Base-by-base conservation (phyloP, 1,140 invertebrate species). In the Drosophila lacteicornis region DNA sequence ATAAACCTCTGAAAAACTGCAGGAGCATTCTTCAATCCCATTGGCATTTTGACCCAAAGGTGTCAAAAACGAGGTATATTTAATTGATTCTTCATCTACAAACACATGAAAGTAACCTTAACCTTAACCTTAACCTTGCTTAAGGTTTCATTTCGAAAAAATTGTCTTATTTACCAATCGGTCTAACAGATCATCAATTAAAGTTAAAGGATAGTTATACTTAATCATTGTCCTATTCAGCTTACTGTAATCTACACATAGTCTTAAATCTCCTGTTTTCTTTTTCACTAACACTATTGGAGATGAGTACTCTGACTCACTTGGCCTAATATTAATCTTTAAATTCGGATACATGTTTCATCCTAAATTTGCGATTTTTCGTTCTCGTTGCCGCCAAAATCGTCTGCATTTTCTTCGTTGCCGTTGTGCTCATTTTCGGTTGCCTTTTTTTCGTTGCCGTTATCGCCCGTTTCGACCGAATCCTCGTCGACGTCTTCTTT, bases 1-100 rank as follows among this genome's bases (percentile, higher is more conserved):
- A 42, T 43, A 42, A 57, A 57, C 22, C 15, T 57, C n/a, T 57
- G 40, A 42, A 57, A 43, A 15, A 30, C 40, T 4, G 30, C 50
- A 13, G 50, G 17, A 17, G 50, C 30, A 11, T 53, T 53, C n/a
- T 19, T 30, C n/a, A 17, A 17, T 2, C 50, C 30, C 27, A 53
- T 17, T 13, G 50, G 30, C 17, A 33, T 33, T 33, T 33, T 33
- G 30, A 33, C 30, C 30, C 7, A 9, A 33, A 33, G 30, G 8
- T 33, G 7, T 33, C 22, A 25, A 4, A 25, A 25, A 25, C 22
- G 22, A 25, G 1, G 22, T 25, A 25, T 25, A 53, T 13, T 33
- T n/a, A 12, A 19, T n/a, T 17, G 50, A 53, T 6, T 53, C n/a
- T 11, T 53, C 2, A 22, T 22, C 19, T 22, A 22, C 19, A 22